Evolutionary conservation across 2,888 invertebrate genomes (phyloP).

Genomic region (Argynnis bischoffii): DNA sequence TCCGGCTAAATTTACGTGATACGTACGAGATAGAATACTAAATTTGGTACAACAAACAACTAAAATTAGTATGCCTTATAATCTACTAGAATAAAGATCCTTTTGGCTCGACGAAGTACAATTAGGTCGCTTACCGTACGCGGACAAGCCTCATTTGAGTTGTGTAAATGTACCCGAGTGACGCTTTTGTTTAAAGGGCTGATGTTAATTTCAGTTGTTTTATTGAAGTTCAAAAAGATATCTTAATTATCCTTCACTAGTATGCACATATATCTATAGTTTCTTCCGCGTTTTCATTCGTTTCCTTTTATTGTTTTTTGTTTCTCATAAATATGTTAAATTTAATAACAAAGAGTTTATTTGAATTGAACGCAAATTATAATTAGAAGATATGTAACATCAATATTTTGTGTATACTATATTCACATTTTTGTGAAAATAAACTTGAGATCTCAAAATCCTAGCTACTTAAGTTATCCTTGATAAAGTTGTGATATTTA

Average conservation of each 20-base stretch:
- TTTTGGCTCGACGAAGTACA: not conserved
- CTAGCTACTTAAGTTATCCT: too few species aligned
- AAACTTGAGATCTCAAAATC: too few species aligned
- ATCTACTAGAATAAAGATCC: not conserved
- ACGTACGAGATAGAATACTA: conserved; percentile 19
- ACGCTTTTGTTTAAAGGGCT: conserved; percentile 17
- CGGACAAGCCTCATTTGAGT: conserved; percentile 22
- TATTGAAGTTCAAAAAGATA: not conserved
- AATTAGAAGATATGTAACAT: too few species aligned
- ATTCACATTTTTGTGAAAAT: too few species aligned
- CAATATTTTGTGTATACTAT: too few species aligned
- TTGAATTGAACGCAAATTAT: too few species aligned
- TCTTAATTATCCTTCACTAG: not conserved
- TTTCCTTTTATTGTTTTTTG: too few species aligned
- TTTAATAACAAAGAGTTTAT: too few species aligned
- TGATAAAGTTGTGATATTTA: not conserved
- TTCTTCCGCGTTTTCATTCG: not conserved
- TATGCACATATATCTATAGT: conserved; percentile 6
- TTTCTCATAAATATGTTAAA: too few species aligned
- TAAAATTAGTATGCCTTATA: not conserved
- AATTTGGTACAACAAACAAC: conserved; percentile 9
- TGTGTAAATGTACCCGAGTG: conserved; percentile 25
- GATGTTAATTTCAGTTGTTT: not conserved
- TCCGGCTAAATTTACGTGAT: conserved; percentile 22
- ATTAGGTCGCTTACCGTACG: conserved; percentile 3